These are phyloP conservation scores for Zaprionus lachaisei DNA, from an alignment of 1,140 invertebrate species.

Conservation along the genomic window DNA sequence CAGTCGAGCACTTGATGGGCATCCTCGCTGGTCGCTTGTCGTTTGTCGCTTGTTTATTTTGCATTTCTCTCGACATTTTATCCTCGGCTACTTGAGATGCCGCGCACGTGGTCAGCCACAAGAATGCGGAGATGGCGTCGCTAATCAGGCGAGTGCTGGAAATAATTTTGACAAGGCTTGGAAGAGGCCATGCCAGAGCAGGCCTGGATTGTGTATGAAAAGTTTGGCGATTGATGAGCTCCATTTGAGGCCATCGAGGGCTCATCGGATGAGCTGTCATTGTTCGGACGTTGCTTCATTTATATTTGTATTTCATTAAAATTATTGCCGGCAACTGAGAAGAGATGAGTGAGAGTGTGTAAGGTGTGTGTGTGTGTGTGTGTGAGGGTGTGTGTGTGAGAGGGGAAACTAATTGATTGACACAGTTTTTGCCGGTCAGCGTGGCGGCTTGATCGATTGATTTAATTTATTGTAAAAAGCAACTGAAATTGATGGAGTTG, in stretches of 20 bases:
- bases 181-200: neutral
- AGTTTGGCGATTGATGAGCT: slow-evolving; percentile 68
- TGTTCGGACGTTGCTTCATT: slow-evolving; percentile 69
- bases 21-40: neutral
- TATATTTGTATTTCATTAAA: slow-evolving; percentile 82
- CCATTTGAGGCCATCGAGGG: slow-evolving; percentile 36
- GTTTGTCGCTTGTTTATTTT: slow-evolving; percentile 59
- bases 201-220: slow-evolving; percentile 42
- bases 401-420: slow-evolving; percentile 76
- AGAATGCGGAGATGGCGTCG: slow-evolving; percentile 53
- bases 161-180: slow-evolving; percentile 72
- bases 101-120: slow-evolving; percentile 61
- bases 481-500: slow-evolving; percentile 78
- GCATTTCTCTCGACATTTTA: slow-evolving; percentile 50
- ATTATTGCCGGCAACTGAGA: slow-evolving; percentile 59
- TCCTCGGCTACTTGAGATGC: slow-evolving; percentile 66
- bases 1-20: neutral
- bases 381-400: slow-evolving; percentile 27
- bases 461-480: slow-evolving; percentile 81
- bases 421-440: slow-evolving; percentile 71
- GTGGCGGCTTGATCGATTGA: slow-evolving; percentile 74
- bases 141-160: slow-evolving; percentile 77
- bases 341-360: slow-evolving; percentile 7
- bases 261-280: slow-evolving; percentile 61
- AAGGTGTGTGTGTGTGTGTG: slow-evolving; percentile 22